phyloP scores from a whole-genome alignment of 1,140 invertebrate genomes.

The Mya arenaria region DNA sequence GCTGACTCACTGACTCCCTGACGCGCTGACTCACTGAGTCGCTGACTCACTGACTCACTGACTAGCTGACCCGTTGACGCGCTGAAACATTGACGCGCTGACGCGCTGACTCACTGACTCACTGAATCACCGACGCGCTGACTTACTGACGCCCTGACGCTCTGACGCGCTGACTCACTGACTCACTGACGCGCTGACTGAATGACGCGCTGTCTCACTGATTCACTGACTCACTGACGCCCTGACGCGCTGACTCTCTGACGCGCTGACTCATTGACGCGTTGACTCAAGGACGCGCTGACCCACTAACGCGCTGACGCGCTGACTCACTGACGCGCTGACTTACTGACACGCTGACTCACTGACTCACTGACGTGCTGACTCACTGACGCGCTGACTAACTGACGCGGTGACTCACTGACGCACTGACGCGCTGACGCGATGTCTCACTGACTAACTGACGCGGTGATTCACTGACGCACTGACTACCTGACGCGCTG shows the following conservation, averaged over 20 bases:
- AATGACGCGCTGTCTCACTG: not conserved
- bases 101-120: not conserved
- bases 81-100: not conserved
- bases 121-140: not conserved
- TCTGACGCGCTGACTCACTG: not conserved
- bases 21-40: not conserved
- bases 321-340: not conserved
- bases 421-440: constrained; percentile 31
- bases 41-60: not conserved
- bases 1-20: not conserved
- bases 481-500: constrained; percentile 43
- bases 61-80: not conserved
- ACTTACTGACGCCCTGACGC: not conserved
- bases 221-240: not conserved
- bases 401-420: not conserved
- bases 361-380: not conserved
- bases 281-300: not conserved
- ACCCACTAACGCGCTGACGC: not conserved
- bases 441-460: constrained; percentile 27
- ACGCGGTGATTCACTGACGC: constrained; percentile 44
- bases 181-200: not conserved
- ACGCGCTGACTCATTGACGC: not conserved
- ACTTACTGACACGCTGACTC: not conserved
- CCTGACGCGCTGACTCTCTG: not conserved
- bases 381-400: not conserved